Evolutionary conservation across 2,113 vertebrate genomes (phyloP), one percentile per base, ranked within the genome.

Genomic region (Dunckerocampus dactyliophorus): DNA sequence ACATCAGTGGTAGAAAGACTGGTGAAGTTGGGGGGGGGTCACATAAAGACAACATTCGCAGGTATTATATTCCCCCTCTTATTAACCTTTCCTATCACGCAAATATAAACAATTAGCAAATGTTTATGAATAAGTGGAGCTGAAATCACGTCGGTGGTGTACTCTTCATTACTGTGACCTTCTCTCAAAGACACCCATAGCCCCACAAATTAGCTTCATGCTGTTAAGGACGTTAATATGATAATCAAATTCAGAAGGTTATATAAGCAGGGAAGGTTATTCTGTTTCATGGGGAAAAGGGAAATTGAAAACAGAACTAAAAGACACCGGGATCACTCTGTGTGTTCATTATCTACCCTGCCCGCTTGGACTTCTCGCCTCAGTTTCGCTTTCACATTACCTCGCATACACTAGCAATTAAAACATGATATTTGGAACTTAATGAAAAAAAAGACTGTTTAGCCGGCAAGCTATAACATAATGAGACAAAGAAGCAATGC

Each of bases 171-270:
- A 89, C 71, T 66, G 79, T 83, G 85, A 88, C 84, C 83, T 89
- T 89, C 80, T 85, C 73, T 37, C 85, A 88, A 89, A 90, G 83
- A 80, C 85, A 88, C 80, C 82, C 83, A 86, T 82, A 88, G 84
- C 85, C 81, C 37, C 75, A 68, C 78, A 87, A 87, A 89, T 89
- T 85, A 90, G 86, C 82, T 68, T 84, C 87, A 88, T 84, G 86
- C 85, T 88, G 87, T 85, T 90, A 84, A 77, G 81, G 77, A 84
- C 67, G 73, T 86, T 82, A 87, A 84, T 87, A 85, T 85, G 82
- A 77, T 87, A 88, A 89, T 89, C 78, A 76, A 88, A 86, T 87
- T 84, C 87, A 86, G 85, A 85, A 84, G 84, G 78, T 88, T 89
- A 83, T 82, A 83, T 84, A 89, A 91, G 78, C 72, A 74, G 72